A percentile compares a stretch with the other conserved stretches of the same genome.
Conservation (phyloP, 92 coral and sea anemone species). For the Zoanthus sociatus region DNA sequence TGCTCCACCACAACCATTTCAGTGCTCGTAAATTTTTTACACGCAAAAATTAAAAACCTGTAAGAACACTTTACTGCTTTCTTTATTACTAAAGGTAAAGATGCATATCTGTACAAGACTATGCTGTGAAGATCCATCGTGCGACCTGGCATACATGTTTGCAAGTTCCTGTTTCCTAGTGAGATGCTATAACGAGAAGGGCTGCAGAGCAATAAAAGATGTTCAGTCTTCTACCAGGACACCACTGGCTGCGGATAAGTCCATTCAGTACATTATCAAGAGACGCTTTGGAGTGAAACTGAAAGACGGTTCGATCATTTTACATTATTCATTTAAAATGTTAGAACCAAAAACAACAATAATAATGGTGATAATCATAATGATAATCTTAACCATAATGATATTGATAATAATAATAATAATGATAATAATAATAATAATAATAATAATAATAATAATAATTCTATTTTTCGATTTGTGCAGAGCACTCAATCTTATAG, state of each 20-base stretch:
- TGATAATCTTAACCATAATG: too few relatives aligned
- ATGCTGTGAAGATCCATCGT: constrained; percentile 93
- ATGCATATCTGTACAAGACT: constrained; percentile 91
- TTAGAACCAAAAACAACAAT: too few relatives aligned
- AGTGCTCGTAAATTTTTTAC: too few relatives aligned
- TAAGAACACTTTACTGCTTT: neutral
- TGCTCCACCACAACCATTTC: too few relatives aligned
- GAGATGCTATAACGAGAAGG: constrained; percentile 81
- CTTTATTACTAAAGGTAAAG: constrained; percentile 44
- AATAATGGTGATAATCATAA: too few relatives aligned
- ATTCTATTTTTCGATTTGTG: neutral
- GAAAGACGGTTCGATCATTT: constrained; percentile 65
- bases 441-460: too few relatives aligned
- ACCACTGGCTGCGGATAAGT: constrained; percentile 51
- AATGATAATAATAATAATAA: too few relatives aligned
- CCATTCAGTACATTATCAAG: constrained; percentile 88
- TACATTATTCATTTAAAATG: neutral
- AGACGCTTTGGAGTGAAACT: constrained; percentile 85
- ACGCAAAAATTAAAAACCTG: too few relatives aligned
- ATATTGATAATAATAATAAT: too few relatives aligned
- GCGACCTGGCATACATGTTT: constrained; percentile 97
- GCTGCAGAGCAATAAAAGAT: constrained; percentile 83
- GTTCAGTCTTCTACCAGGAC: constrained; percentile 32
- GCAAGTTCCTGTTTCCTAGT: constrained; percentile 93
- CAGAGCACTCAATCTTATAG: neutral